Base-by-base conservation (phyloP, 2,797 vertebrate genomes). In the Coranthus polyacanthus region DNA sequence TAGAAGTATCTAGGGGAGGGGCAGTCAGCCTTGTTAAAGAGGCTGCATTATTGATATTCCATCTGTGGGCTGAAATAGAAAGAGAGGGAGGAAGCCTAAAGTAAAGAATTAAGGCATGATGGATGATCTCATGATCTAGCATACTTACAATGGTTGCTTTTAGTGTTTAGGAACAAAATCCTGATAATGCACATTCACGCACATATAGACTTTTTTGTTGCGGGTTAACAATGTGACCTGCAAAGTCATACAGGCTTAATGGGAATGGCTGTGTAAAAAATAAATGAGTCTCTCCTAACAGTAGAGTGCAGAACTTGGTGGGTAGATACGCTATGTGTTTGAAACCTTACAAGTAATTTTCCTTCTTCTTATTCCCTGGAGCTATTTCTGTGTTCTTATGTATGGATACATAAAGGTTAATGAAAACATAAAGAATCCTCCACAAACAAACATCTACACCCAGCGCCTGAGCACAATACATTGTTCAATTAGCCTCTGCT, bases 1-100 rank as follows among this genome's bases (percentile, higher is more conserved):
- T 36, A 53, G 74, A 54, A 51, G n/a, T 39, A 56, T 69, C 32
- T 36, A 26, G 26, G 51, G 66, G 44, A 72, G 54, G 65, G 56
- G 72, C 38, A 7, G 62, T 73, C 16, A 16, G 72, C 65, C 63
- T 83, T 76, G 74, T 82, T 85, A 66, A 79, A 79, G 73, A 76
- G 45, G 70, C 68, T 91, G 69, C 81, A 89, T 92, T 89, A 92
- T 91, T 90, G 83, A 92, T 90, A 39, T 60, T 63, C 49, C 59
- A 82, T 83, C 62, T 80, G 83, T 68, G 71, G n/a, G 34, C 51
- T 63, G 68, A 75, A 70, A 83, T 66, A 45, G 4, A 51, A 16
- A 39, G 46, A 32, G n/a, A n/a, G 15, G 21, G 29, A 52, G 44
- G 22, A 66, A 62, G 37, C 37, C 12, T 39, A 39, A 13, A 36